These are phyloP conservation scores for Littorina saxatilis DNA, from an alignment of 1,140 invertebrate genomes.

Conservation along the genomic window DNA sequence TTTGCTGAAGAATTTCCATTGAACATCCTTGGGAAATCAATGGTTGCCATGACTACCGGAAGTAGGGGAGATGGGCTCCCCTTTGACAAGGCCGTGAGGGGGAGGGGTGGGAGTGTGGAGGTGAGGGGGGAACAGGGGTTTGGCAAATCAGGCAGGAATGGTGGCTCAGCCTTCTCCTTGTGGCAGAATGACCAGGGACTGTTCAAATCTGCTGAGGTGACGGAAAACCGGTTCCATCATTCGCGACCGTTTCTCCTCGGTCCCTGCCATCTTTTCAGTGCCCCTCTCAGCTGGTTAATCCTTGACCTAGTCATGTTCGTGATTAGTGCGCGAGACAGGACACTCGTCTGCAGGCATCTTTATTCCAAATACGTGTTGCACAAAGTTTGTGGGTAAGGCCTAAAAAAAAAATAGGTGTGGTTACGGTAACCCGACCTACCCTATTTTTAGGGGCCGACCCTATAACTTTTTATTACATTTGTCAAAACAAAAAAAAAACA, in stretches of 20 bases:
- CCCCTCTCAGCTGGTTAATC: no score
- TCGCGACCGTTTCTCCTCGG: neutral
- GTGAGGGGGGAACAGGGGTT: neutral
- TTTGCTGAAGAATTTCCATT: constrained; percentile 41
- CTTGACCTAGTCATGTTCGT: no score
- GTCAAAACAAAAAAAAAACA: no score
- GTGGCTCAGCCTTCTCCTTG: neutral
- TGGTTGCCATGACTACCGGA: constrained; percentile 40
- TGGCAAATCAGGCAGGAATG: neutral
- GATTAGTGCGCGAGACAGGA: no score
- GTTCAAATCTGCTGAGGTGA: neutral
- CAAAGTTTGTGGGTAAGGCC: no score
- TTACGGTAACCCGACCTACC: no score
- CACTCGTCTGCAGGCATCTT: no score
- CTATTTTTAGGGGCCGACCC: no score
- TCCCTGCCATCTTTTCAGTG: no score
- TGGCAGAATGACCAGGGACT: constrained; percentile 18
- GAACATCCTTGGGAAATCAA: constrained; percentile 37
- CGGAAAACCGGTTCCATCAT: neutral
- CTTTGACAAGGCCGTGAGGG: constrained; percentile 36
- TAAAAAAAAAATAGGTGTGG: no score
- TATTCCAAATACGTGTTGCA: no score
- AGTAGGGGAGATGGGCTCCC: constrained; percentile 39
- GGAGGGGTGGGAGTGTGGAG: neutral
- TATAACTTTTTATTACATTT: no score